phyloP scores from a whole-genome alignment of 2,797 vertebrate genomes.

The Columba guinea region DNA sequence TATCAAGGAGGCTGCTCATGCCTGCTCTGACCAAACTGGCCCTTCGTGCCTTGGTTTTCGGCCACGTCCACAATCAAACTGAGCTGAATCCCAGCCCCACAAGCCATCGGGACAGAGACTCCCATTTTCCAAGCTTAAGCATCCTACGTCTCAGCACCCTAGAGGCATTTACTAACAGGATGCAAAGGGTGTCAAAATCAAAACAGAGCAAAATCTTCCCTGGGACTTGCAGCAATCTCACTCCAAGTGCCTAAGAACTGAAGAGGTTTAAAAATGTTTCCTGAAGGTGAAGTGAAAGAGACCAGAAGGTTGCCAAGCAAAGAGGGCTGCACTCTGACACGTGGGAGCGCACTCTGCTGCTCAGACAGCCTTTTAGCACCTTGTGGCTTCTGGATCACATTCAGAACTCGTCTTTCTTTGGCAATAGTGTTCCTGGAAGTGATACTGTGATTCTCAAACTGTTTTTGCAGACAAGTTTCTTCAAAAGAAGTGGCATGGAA shows the following conservation, averaged over 20 bases:
- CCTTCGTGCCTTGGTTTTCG: neutral
- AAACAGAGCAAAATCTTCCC: slow-evolving; percentile 23
- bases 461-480: neutral
- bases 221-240: neutral
- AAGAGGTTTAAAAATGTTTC: slow-evolving; percentile 27
- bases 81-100: neutral
- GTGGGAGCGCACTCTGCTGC: slow-evolving; percentile 24
- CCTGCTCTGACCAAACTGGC: neutral
- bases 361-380: slow-evolving; percentile 35
- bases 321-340: slow-evolving; percentile 34
- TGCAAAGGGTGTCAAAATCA: slow-evolving; percentile 30
- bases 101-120: neutral
- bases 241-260: neutral
- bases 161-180: neutral
- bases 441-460: neutral
- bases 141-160: neutral
- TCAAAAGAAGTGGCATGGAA: neutral
- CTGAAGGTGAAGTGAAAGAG: neutral
- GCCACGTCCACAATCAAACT: neutral
- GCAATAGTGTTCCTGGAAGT: slow-evolving; percentile 18
- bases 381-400: slow-evolving; percentile 39
- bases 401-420: slow-evolving; percentile 11
- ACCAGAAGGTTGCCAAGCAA: slow-evolving; percentile 31
- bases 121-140: neutral
- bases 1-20: neutral